phyloP scores from a whole-genome alignment of 2,113 vertebrate genomes.

The Podarcis muralis region DNA sequence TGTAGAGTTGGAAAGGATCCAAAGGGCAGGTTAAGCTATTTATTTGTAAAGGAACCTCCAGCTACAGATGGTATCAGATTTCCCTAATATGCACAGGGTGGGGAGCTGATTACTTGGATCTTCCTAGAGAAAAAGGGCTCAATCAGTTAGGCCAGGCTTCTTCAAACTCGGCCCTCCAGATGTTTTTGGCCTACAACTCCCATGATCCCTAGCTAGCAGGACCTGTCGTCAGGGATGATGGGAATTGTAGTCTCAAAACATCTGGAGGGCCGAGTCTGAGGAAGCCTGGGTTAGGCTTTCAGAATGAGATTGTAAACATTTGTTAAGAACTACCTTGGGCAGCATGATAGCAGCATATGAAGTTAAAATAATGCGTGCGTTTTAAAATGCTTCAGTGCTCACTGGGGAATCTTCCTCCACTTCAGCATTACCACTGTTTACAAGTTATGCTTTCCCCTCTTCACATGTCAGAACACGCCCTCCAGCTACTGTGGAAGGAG shows the following conservation, averaged over 20 bases:
- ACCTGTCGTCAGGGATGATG: no score
- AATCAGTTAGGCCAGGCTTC: neutral
- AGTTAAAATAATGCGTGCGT: neutral
- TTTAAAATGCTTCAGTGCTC: neutral
- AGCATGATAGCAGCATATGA: neutral
- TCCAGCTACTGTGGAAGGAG: neutral
- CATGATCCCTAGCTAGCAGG: no score
- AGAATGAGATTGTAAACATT: neutral
- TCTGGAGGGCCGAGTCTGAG: no score
- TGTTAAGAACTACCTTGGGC: neutral
- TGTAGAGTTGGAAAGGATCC: no score
- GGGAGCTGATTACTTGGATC: neutral
- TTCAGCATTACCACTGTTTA: neutral
- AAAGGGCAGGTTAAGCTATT: neutral
- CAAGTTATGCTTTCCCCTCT: neutral
- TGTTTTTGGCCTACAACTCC: no score
- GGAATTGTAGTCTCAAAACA: no score
- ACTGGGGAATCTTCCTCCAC: neutral
- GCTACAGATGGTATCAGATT: neutral
- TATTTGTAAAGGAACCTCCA: neutral
- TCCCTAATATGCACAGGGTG: neutral
- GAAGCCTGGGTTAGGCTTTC: neutral
- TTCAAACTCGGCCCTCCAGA: no score
- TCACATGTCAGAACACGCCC: neutral
- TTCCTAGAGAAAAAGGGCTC: neutral